Evolutionary conservation across 2,888 invertebrate species (phyloP).

Genomic region (Chelonus formosanus): DNA sequence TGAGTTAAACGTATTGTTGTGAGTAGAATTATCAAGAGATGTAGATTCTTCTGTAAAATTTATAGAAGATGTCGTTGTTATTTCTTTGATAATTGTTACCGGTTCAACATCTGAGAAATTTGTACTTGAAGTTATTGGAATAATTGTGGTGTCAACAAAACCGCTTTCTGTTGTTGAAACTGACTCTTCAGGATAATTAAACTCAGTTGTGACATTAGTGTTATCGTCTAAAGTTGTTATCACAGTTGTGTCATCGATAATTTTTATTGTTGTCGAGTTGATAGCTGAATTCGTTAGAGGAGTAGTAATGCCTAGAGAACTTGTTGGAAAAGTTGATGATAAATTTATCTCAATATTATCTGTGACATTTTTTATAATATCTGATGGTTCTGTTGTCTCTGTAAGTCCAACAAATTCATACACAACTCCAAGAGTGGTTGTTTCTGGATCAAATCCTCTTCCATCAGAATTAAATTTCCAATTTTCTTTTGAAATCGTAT

Average conservation of each 20-base stretch:
- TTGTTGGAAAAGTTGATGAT: too few relatives aligned
- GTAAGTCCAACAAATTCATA: slow-evolving; percentile 56
- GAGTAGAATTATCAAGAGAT: neutral
- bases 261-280: too few relatives aligned
- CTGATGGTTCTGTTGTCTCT: slow-evolving; percentile 39
- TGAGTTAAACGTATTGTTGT: too few relatives aligned
- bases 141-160: neutral
- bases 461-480: neutral
- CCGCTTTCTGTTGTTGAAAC: slow-evolving; percentile 21
- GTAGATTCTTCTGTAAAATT: neutral
- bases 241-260: neutral
- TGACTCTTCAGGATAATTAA: slow-evolving; percentile 5
- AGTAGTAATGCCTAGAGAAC: too few relatives aligned
- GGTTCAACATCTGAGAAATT: neutral
- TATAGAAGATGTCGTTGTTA: neutral
- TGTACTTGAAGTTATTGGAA: neutral
- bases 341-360: neutral
- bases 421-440: slow-evolving; percentile 48
- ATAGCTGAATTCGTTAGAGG: too few relatives aligned
- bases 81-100: neutral
- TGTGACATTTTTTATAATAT: slow-evolving; percentile 6
- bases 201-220: neutral
- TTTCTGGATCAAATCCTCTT: slow-evolving; percentile 25
- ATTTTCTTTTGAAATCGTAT: neutral
- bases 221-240: neutral